A percentile compares a stretch with the other conserved stretches of the same genome.
These are phyloP conservation scores for Myxocyprinus asiaticus DNA, from an alignment of 2,113 vertebrate genomes.

Conservation along the genomic window DNA sequence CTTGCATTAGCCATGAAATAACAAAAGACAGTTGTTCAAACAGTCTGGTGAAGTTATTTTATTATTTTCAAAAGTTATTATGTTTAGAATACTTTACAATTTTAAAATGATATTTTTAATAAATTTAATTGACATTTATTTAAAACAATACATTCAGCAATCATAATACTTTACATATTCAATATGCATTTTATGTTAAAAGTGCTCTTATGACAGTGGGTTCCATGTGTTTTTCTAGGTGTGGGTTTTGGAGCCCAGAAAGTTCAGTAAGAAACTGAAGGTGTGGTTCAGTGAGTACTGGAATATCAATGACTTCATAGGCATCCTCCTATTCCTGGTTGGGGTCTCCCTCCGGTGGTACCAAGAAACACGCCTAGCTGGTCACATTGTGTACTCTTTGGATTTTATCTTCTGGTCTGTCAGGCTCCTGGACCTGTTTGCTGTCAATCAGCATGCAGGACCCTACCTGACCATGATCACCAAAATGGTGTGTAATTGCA, in stretches of 20 bases:
- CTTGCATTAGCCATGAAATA: no score
- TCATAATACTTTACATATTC: no score
- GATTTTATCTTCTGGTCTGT: constrained; percentile 98
- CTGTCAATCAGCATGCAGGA: constrained; percentile 93
- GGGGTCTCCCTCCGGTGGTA: constrained; percentile 85
- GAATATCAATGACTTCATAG: constrained; percentile 90
- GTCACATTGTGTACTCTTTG: constrained; percentile 88
- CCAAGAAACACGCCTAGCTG: constrained; percentile 71
- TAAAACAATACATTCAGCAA: no score
- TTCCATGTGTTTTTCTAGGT: constrained; percentile 71
- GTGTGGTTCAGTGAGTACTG: constrained; percentile 96
- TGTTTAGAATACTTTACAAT: no score
- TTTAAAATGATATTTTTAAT: no score
- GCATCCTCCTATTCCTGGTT: constrained; percentile 85
- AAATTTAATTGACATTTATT: no score
- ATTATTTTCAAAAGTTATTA: no score
- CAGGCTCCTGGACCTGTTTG: constrained; percentile 89
- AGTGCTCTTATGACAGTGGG: no score
- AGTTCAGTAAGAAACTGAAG: constrained; percentile 89
- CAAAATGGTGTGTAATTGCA: constrained; percentile 86
- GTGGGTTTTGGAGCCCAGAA: constrained; percentile 88
- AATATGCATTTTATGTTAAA: no score
- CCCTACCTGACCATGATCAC: constrained; percentile 97
- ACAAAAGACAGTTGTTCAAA: no score
- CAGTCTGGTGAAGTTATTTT: no score